Base-by-base conservation (phyloP, 2,888 invertebrate genomes). In the Aleiodes leptofemur region DNA sequence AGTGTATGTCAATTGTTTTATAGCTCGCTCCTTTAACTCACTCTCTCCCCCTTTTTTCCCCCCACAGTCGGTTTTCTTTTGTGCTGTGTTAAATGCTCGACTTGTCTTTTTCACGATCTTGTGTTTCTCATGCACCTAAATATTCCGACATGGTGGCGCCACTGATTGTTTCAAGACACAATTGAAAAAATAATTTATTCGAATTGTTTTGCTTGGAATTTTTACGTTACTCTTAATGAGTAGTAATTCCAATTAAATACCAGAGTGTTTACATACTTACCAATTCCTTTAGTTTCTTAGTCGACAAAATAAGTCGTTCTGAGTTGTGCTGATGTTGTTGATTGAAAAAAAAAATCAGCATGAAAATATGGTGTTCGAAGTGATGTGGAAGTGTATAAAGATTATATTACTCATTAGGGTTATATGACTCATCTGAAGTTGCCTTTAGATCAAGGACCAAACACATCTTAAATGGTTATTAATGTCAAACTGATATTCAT, bases 1-100 rank as follows among this genome's bases (percentile, higher is more conserved):
- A 77, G 80, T 77, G 76, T 74, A 78, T 80, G 82, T 82, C 82
- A 82, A 82, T 82, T 82, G 82, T 82, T 82, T 82, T 82, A 82
- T 82, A 76, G 80, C 76, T 76, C 76, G 75, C 76, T 64, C 53
- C 69, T 23, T 75, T 71, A 53, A 76, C 76, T 64, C 76, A 72
- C 72, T 48, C 31, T 57, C 59, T 29, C 73, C 55, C 43, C 34
- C 4, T 34, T 34, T 64, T 64, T 34, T 76, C 73, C 73, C 59
- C 50, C 50, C 34, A 23, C 29, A 43, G 68, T 71, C 71, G 61
- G 69, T 64, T 70, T 69, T 56, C 64, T 61, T 48, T 64, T 77
- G 79, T 80, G 72, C 71, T 77, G 64, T 77, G 64, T 75, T 78
- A 78, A 78, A 79, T 73, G 68, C 57, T 29, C 53, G 48, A 43